These are phyloP conservation scores for Hiodon alosoides DNA, from an alignment of 2,113 vertebrate genomes.

Conservation along the genomic window DNA sequence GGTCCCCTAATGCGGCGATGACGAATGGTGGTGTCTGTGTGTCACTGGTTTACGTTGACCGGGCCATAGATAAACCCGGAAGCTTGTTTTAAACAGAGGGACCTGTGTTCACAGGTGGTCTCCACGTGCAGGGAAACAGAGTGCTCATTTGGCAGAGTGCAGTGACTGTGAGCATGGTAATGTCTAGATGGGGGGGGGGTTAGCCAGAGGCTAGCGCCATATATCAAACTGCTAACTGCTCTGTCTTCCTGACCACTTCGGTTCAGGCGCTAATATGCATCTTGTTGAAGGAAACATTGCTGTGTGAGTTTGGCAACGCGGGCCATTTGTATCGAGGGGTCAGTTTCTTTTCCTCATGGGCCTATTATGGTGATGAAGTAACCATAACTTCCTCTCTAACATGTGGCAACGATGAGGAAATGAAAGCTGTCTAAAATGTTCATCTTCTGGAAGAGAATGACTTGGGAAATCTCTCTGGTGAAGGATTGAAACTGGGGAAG, in stretches of 20 bases:
- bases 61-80: too few species aligned
- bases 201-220: not conserved
- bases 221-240: not conserved
- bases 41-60: too few species aligned
- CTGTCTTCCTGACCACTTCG: not conserved
- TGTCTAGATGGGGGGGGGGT: not conserved
- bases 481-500: too few species aligned
- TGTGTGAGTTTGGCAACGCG: not conserved
- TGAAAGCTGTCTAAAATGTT: not conserved
- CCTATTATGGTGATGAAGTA: not conserved
- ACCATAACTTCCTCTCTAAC: not conserved
- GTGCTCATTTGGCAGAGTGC: too few species aligned
- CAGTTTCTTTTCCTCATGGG: not conserved
- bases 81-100: too few species aligned
- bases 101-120: too few species aligned
- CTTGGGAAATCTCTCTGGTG: constrained; percentile 28
- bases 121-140: too few species aligned
- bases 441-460: constrained; percentile 28
- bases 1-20: too few species aligned
- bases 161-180: not conserved
- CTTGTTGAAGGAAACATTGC: not conserved
- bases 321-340: not conserved
- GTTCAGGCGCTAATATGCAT: not conserved
- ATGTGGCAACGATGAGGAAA: too few species aligned
- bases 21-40: too few species aligned